Base-by-base conservation (phyloP, 2,797 vertebrate species). In the Sciurus vulgaris region DNA sequence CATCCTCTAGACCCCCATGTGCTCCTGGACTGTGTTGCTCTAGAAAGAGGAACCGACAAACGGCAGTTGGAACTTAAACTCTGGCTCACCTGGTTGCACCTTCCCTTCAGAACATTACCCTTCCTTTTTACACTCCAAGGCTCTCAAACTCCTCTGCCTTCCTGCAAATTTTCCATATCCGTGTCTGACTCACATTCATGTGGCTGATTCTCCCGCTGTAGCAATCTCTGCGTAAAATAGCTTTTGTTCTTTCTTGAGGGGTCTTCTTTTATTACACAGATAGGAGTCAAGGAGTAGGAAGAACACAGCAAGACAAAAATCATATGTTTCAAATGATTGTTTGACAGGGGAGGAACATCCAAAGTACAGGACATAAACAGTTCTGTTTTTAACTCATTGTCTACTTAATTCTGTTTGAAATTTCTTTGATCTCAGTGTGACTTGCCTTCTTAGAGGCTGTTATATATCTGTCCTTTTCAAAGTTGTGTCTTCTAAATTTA, bases 71-170 rank as follows among this genome's bases (percentile, higher is more conserved):
- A 47, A 20, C 2, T 22, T 65, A 38, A 7, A 47, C 14, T 54
- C 6, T 24, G 17, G 1, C 3, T 65, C 54, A 24, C 24, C 7
- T 9, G 12, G 2, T 4, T 51, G 38, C 0, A 4, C 1, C 2
- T 70, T 51, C 20, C 26, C 17, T 26, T 63, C 20, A 30, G 5
- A 41, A 0, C 18, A 12, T 6, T 59, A 47, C 2, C 6, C 22
- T 61, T 26, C 0, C 2, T 4, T 2, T 67, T 61, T 67, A 20
- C 14, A 44, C 0, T 87, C 8, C 17, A 28, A 67, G 59, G 17
- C 4, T 56, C 3, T 70, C 18, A 24, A n/a, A 15, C 3, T 67
- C 9, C 41, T 14, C 26, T 38, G 1, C 44, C 14, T 93, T 28
- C 5, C 22, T 28, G 20, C 7, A 1, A 35, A 7, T 41, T 14